Evolutionary conservation across 2,888 invertebrate genomes (phyloP).

Genomic region (Himalopsyche japonica): DNA sequence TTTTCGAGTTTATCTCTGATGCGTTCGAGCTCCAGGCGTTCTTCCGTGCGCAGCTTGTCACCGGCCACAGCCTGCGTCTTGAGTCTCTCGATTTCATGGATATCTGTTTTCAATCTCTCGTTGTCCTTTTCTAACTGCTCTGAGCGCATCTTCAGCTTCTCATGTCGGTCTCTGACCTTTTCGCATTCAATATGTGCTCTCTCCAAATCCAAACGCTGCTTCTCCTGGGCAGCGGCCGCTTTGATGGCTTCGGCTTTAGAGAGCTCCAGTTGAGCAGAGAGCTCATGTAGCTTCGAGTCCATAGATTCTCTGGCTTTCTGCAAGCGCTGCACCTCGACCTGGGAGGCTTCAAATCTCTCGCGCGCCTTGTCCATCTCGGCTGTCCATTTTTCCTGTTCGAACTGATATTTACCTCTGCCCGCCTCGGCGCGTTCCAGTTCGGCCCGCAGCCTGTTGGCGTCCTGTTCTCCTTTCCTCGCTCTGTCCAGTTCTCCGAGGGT

Average conservation of each 20-base stretch:
- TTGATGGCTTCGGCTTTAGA: constrained; percentile 79
- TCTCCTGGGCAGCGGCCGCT: constrained; percentile 73
- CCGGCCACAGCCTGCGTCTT: constrained; percentile 69
- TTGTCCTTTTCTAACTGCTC: constrained; percentile 70
- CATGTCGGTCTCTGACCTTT: constrained; percentile 83
- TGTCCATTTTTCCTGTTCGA: constrained; percentile 69
- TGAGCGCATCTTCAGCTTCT: constrained; percentile 75
- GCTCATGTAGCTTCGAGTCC: constrained; percentile 73
- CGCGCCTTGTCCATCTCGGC: constrained; percentile 73
- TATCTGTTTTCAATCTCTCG: constrained; percentile 52
- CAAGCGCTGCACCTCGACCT: constrained; percentile 72
- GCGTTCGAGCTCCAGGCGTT: constrained; percentile 79
- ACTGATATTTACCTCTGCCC: constrained; percentile 79
- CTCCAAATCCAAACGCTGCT: constrained; percentile 79
- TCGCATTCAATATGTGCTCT: constrained; percentile 87
- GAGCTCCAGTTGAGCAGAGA: constrained; percentile 78
- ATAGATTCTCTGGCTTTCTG: constrained; percentile 68
- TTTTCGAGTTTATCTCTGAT: constrained; percentile 85
- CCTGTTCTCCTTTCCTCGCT: constrained; percentile 71
- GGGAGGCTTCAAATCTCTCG: constrained; percentile 75
- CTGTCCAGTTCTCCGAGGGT: constrained; percentile 78
- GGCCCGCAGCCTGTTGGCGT: constrained; percentile 66
- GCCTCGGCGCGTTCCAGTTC: constrained; percentile 77
- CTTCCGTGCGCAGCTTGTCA: constrained; percentile 68
- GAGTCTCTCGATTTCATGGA: constrained; percentile 74